phyloP scores from a whole-genome alignment of 1,140 invertebrate species.

The Kradibia gibbosae region DNA sequence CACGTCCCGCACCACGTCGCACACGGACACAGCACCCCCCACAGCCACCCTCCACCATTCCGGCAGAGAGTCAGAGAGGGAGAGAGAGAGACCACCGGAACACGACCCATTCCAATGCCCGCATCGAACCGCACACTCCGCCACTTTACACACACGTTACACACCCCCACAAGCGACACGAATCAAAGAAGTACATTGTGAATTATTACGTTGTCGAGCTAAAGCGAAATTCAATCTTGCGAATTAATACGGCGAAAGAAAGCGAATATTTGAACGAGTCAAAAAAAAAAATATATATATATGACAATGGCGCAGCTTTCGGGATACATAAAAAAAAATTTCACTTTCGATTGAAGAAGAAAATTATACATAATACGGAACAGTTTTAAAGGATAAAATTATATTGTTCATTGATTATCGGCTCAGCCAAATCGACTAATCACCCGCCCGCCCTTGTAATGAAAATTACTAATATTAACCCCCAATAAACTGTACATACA shows the following conservation, averaged over 20 bases:
- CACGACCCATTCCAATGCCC: neutral
- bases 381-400: conserved; percentile 42
- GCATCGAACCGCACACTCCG: neutral
- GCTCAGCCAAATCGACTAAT: conserved; percentile 65
- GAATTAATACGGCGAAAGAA: conserved; percentile 18
- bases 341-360: conserved; percentile 36
- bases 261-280: conserved; percentile 45
- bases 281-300: conserved; percentile 1
- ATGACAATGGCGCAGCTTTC: conserved; percentile 18
- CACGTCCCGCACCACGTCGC: too few species aligned
- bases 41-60: neutral
- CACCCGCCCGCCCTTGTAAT: conserved; percentile 66
- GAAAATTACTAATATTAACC: conserved; percentile 69
- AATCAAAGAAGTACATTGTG: conserved; percentile 34
- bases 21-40: neutral
- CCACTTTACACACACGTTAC: conserved; percentile 47
- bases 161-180: conserved; percentile 52
- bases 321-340: conserved; percentile 36
- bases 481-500: conserved; percentile 72
- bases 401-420: conserved; percentile 46
- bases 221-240: conserved; percentile 34
- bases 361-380: conserved; percentile 28
- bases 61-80: too few species aligned
- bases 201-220: conserved; percentile 7
- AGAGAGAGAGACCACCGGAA: too few species aligned